phyloP scores from a whole-genome alignment of 1,140 invertebrate species.

The Ericerus pela region DNA sequence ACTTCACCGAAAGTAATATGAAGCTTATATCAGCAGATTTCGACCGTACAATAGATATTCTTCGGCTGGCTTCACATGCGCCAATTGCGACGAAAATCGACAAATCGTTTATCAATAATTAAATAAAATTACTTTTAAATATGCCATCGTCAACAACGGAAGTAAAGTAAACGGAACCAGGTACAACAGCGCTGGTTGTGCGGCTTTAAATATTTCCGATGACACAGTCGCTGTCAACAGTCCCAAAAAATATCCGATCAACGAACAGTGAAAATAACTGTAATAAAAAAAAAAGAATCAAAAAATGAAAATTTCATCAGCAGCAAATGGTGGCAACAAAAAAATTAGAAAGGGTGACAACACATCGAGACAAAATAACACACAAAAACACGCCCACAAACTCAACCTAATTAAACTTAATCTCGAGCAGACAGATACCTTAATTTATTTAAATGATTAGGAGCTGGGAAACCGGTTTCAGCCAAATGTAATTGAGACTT shows the following conservation, averaged over 20 bases:
- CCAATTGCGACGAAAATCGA: too few relatives aligned
- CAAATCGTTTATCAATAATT: not conserved
- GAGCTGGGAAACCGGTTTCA: conserved; percentile 63
- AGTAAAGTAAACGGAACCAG: conserved; percentile 92
- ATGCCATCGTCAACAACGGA: conserved; percentile 91
- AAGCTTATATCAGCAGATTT: too few relatives aligned
- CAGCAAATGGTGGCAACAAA: too few relatives aligned
- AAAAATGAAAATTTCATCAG: too few relatives aligned
- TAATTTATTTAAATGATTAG: conserved; percentile 47
- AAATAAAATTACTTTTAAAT: conserved; percentile 55
- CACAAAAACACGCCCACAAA: too few relatives aligned
- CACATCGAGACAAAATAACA: too few relatives aligned
- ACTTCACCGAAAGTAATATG: too few relatives aligned
- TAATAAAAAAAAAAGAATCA: conserved; percentile 16
- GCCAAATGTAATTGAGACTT: conserved; percentile 58
- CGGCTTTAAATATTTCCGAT: conserved; percentile 93
- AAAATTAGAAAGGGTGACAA: too few relatives aligned
- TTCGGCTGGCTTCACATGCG: too few relatives aligned
- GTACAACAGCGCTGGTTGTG: conserved; percentile 91
- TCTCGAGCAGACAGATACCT: conserved; percentile 41
- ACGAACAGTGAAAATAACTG: conserved; percentile 91
- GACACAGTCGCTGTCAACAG: conserved; percentile 91
- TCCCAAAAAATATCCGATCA: conserved; percentile 94
- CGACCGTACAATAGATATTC: too few relatives aligned
- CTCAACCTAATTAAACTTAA: conserved; percentile 22